These are phyloP conservation scores for Octopus sinensis DNA, from an alignment of 1,140 invertebrate species.

Conservation along the genomic window DNA sequence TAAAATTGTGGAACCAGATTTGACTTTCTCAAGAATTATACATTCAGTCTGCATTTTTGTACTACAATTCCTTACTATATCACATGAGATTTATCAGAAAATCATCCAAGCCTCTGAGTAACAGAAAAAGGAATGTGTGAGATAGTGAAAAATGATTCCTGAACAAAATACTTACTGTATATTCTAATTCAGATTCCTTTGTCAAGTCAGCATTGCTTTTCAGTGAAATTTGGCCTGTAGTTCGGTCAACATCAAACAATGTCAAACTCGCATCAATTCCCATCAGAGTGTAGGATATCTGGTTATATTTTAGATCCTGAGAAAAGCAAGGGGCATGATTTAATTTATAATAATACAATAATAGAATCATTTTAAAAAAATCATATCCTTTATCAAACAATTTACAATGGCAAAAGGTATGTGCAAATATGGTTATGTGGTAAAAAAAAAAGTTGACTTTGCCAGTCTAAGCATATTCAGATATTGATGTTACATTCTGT, in stretches of 20 bases:
- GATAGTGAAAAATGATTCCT: background rate
- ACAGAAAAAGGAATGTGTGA: background rate
- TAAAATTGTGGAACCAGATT: too few relatives aligned
- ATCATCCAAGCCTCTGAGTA: background rate
- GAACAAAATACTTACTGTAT: constrained; percentile 20
- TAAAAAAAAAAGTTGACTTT: too few relatives aligned
- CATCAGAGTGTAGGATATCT: constrained; percentile 30
- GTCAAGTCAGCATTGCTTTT: constrained; percentile 17
- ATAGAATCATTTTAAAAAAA: too few relatives aligned
- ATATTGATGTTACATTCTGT: too few relatives aligned
- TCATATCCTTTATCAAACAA: too few relatives aligned
- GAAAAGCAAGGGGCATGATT: background rate
- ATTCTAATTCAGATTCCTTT: constrained; percentile 17
- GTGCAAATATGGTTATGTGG: too few relatives aligned
- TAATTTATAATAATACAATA: too few relatives aligned
- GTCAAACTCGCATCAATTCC: constrained; percentile 28
- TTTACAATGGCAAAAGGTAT: too few relatives aligned
- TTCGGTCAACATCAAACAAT: constrained; percentile 28
- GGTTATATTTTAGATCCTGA: constrained; percentile 21
- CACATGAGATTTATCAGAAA: background rate
- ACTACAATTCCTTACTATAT: background rate
- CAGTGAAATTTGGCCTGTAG: constrained; percentile 25
- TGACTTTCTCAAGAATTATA: too few relatives aligned
- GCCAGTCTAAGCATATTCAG: too few relatives aligned
- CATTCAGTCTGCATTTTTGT: too few relatives aligned